Evolutionary conservation across 2,888 invertebrate genomes (phyloP), one percentile per base, ranked within the genome.

Genomic region (Meteorus colon): DNA sequence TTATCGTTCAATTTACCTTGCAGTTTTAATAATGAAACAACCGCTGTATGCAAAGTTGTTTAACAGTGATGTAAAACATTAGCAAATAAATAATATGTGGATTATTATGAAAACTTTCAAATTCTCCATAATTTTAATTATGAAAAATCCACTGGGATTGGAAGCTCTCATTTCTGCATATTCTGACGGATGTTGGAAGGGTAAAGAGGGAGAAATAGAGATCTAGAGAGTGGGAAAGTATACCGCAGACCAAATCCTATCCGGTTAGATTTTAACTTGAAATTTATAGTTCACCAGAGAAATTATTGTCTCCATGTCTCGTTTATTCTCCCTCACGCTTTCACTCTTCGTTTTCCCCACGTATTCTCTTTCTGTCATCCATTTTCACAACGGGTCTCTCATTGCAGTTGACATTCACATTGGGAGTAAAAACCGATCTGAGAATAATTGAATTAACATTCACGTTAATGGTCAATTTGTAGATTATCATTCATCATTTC

Each of bases 251-350:
- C 86, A 87, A 87, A 86, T 86, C 85, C 85, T 82, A 85, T 86
- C 84, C 81, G 83, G 85, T 82, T 83, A 85, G 85, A 86, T 86
- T 87, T 87, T 86, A 87, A 85, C 86, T 83, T 82, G 82, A 79
- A 87, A 87, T 87, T 86, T 87, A 88, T 86, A 82, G 85, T 81
- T 75, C 48, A 74, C 67, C 78, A 65, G 78, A 73, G 72, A 84
- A 87, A 84, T 86, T 86, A 87, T 87, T 84, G 85, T 86, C 83
- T 82, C 81, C 16, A 63, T 51, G 62, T n/a, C n/a, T 5, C 16
- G n/a, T 48, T n/a, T n/a, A 4, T n/a, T 48, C n/a, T 48, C 48
- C n/a, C 48, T n/a, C 48, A n/a, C 48, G 16, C n/a, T n/a, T 16
- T n/a, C 16, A 4, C 48, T n/a, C n/a, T 5, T 48, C 16, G n/a